Conservation (phyloP, 2,113 vertebrate species). For the Peromyscus californicus region DNA sequence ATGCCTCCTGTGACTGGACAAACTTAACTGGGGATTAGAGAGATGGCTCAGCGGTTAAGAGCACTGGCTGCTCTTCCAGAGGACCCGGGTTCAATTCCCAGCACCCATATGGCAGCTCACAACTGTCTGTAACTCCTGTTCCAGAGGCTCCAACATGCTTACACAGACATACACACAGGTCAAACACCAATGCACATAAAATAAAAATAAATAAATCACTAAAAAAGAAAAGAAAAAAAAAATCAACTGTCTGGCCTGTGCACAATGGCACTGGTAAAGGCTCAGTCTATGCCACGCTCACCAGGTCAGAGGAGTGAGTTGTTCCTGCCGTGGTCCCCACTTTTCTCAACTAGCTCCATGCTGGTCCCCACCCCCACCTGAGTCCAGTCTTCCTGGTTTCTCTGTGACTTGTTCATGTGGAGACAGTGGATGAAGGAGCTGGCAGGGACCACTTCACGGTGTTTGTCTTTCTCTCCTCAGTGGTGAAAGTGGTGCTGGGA, state of each 20-base stretch:
- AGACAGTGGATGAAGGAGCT: background rate
- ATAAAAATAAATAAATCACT: too few relatives aligned
- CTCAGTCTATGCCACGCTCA: background rate
- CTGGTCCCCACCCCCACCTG: background rate
- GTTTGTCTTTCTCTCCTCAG: constrained; percentile 84
- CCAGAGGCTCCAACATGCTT: too few relatives aligned
- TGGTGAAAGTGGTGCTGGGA: constrained; percentile 98
- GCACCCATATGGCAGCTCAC: too few relatives aligned
- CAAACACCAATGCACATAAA: too few relatives aligned
- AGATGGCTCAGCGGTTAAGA: too few relatives aligned
- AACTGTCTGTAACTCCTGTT: too few relatives aligned
- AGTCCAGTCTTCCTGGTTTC: background rate
- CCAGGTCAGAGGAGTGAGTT: background rate
- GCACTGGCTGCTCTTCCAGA: too few relatives aligned
- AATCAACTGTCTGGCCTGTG: too few relatives aligned
- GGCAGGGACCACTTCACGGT: background rate
- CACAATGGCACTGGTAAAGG: background rate
- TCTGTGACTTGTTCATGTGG: background rate
- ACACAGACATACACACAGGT: too few relatives aligned
- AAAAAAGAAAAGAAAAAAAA: too few relatives aligned
- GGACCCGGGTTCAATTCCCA: too few relatives aligned
- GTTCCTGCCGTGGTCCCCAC: background rate
- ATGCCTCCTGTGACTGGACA: background rate
- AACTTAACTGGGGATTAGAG: background rate
- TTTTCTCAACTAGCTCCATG: background rate